Conservation (phyloP, 2,113 vertebrate genomes). For the Hyperopisus bebe region DNA sequence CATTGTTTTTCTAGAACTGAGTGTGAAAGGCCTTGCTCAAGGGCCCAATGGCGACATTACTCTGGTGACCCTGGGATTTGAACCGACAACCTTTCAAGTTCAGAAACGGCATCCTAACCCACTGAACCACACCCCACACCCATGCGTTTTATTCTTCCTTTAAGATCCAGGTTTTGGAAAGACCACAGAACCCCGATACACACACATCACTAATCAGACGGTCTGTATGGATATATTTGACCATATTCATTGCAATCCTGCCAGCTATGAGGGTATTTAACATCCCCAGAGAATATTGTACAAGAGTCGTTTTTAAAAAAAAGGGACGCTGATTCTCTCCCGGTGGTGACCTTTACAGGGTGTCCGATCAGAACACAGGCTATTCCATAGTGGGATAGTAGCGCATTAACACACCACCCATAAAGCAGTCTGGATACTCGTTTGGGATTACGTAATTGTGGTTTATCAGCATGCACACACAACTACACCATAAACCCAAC, state of each 20-base stretch:
- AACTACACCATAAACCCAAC: too few species aligned
- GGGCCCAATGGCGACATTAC: background rate
- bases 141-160: constrained; percentile 10
- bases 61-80: background rate
- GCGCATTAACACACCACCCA: too few species aligned
- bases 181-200: background rate
- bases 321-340: too few species aligned
- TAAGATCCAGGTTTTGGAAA: background rate
- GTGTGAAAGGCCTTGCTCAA: background rate
- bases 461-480: too few species aligned
- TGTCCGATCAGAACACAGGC: too few species aligned
- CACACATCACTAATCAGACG: background rate
- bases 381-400: too few species aligned
- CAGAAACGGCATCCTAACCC: background rate
- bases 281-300: too few species aligned
- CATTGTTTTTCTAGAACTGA: background rate
- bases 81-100: background rate
- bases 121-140: background rate
- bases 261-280: background rate
- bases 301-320: too few species aligned
- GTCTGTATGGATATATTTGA: background rate
- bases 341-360: too few species aligned
- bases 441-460: too few species aligned
- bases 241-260: background rate
- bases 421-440: too few species aligned